Evolutionary conservation across 2,113 vertebrate genomes (phyloP), one percentile per base, ranked within the genome.

Genomic region (Sturnus vulgaris): DNA sequence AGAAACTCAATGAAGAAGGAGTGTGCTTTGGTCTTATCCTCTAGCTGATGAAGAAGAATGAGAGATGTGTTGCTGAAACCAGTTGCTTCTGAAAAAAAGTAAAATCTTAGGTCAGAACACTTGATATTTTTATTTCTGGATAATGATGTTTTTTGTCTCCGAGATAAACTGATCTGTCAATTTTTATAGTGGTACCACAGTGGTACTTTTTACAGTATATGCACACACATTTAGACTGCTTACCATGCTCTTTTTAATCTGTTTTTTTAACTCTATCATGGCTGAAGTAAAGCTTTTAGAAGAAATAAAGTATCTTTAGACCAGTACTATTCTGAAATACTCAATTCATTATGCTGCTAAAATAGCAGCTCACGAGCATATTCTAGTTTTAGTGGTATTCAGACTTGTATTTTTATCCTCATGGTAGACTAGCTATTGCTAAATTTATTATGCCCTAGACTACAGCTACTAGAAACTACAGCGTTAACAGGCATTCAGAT

Each of bases 11-110:
- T 97, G 91, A 99, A 98, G 95, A 98, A 98, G 35, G 98, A 98
- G 82, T 99, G 99, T n/a, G 99, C 99, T 96, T 99, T 99, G 98
- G 99, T 98, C 95, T 99, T 99, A 96, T 99, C 99, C 91, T 99
- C 99, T 31, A 99, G 97, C 91, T 99, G 99, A 97, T 99, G 99
- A 86, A 99, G 98, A 93, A 99, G 98, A 95, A 99, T 99, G 78
- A 99, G 98, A 18, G 99, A 99, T 1, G 98, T 99, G 85, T 99
- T 98, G 70, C 98, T 98, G 56, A 99, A 99, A 65, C 98, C 98
- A n/a, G 96, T 97, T 30, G 98, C 98, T 96, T 99, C 99, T 99
- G 95, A 77, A 73, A 88, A 88, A 92, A 90, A 87, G 24, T 37
- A 57, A 85, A 37, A 42, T 47, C 18, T 64, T 60, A 81, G 22